Conservation (phyloP, 1,140 invertebrate genomes). For the Dufourea novaeangliae region DNA sequence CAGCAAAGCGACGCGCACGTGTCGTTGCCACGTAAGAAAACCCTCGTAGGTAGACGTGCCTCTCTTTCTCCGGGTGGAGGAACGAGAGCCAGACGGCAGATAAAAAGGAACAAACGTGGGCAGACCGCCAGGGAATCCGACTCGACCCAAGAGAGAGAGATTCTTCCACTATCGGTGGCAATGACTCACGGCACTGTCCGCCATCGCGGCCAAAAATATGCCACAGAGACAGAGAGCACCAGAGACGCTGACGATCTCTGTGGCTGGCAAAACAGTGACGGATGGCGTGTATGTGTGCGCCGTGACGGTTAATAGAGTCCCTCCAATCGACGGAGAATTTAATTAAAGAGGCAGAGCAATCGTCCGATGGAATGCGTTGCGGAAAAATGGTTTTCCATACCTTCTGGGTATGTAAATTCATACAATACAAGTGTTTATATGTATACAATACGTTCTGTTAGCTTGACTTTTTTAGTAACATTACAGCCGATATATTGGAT, state of each 20-base stretch:
- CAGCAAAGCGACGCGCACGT: constrained; percentile 8
- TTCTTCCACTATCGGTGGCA: constrained; percentile 59
- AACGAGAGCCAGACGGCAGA: constrained; percentile 27
- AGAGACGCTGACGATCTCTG: constrained; percentile 12
- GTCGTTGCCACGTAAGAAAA: constrained; percentile 16
- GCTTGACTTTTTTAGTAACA: too few species aligned
- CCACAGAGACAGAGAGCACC: not conserved
- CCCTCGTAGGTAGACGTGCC: not conserved
- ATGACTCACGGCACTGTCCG: constrained; percentile 66
- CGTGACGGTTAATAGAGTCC: not conserved
- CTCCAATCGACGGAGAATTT: not conserved
- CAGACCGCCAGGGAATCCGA: constrained; percentile 68
- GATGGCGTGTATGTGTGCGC: too few species aligned
- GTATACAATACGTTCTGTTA: too few species aligned
- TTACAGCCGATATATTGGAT: too few species aligned
- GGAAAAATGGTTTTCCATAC: too few species aligned
- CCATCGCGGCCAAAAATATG: constrained; percentile 24
- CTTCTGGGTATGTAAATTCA: too few species aligned
- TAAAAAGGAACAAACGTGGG: constrained; percentile 60
- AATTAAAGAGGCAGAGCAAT: not conserved
- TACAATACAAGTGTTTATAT: too few species aligned
- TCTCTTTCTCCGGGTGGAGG: too few species aligned
- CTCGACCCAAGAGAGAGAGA: constrained; percentile 60
- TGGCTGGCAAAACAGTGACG: constrained; percentile 9
- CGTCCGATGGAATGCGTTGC: too few species aligned